A percentile compares a stretch with the other conserved stretches of the same genome.
These are phyloP conservation scores for Lagopus leucura DNA, from an alignment of 2,113 vertebrate genomes.

Conservation along the genomic window DNA sequence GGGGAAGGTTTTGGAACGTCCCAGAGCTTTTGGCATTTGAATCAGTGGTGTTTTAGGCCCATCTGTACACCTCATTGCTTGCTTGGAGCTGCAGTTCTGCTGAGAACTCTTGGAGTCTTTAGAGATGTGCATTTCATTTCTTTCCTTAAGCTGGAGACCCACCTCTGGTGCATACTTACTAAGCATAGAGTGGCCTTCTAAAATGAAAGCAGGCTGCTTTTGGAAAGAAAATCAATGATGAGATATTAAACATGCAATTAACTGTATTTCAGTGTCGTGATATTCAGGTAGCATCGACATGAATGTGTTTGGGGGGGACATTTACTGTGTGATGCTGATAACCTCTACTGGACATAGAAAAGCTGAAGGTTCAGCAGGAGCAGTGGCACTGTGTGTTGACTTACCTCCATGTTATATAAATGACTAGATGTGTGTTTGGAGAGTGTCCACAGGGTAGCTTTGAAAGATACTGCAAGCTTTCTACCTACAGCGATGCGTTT, in stretches of 20 bases:
- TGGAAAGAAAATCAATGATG: background rate
- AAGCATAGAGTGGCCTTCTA: background rate
- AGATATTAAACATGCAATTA: background rate
- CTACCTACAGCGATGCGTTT: background rate
- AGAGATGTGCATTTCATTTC: background rate
- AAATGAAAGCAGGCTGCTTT: background rate
- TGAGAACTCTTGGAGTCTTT: background rate
- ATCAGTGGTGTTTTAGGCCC: background rate
- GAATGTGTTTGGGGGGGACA: accelerated
- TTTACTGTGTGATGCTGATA: background rate
- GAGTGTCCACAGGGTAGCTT: background rate
- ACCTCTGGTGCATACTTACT: background rate
- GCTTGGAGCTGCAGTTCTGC: background rate
- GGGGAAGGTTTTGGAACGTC: background rate
- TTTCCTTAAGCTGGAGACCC: background rate
- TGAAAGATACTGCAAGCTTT: background rate
- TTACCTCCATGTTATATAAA: background rate
- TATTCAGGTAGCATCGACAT: background rate
- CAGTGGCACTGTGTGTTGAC: background rate
- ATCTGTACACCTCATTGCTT: background rate
- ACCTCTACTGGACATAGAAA: background rate
- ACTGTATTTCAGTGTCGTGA: background rate
- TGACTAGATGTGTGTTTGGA: background rate
- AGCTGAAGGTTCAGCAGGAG: background rate
- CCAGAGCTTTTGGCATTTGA: background rate